These are phyloP conservation scores for Mastigias papua DNA, from an alignment of 30 jellyfish, hydroid and myxozoan genomes.

Conservation along the genomic window DNA sequence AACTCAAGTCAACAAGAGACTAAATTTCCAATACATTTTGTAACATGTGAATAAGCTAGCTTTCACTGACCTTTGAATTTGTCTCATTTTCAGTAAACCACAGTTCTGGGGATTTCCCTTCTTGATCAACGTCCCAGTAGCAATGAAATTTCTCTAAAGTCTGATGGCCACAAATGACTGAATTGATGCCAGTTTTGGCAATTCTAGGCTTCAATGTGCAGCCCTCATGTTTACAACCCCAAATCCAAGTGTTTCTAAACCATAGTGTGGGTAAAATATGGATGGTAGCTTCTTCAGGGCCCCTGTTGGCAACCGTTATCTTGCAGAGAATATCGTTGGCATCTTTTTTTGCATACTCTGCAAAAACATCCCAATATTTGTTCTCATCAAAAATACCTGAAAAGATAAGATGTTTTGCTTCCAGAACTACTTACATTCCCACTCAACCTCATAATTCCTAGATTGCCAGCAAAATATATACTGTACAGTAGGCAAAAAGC, in stretches of 20 bases:
- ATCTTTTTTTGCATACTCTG: slow-evolving; percentile 84
- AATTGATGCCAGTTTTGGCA: slow-evolving; percentile 59
- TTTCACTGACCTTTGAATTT: slow-evolving; percentile 40
- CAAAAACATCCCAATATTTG: slow-evolving; percentile 88
- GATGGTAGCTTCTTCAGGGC: slow-evolving; percentile 79
- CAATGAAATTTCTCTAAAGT: slow-evolving; percentile 71
- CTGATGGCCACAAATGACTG: slow-evolving; percentile 82
- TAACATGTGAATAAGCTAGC: neutral
- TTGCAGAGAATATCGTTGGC: slow-evolving; percentile 82
- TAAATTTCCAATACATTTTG: no score
- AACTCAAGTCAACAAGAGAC: no score
- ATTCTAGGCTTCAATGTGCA: slow-evolving; percentile 92
- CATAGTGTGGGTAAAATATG: slow-evolving; percentile 89
- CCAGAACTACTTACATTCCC: no score
- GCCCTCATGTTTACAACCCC: slow-evolving; percentile 98
- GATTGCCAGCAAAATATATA: no score
- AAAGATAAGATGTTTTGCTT: no score
- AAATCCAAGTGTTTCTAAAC: slow-evolving; percentile 97
- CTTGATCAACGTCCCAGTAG: slow-evolving; percentile 87
- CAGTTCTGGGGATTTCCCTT: slow-evolving; percentile 76
- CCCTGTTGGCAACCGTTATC: slow-evolving; percentile 91
- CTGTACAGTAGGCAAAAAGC: no score
- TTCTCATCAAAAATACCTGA: slow-evolving; percentile 81
- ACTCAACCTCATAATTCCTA: no score
- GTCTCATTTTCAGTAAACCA: slow-evolving; percentile 96